Conservation (phyloP, 2,113 vertebrate genomes). For the Raphicerus campestris region DNA sequence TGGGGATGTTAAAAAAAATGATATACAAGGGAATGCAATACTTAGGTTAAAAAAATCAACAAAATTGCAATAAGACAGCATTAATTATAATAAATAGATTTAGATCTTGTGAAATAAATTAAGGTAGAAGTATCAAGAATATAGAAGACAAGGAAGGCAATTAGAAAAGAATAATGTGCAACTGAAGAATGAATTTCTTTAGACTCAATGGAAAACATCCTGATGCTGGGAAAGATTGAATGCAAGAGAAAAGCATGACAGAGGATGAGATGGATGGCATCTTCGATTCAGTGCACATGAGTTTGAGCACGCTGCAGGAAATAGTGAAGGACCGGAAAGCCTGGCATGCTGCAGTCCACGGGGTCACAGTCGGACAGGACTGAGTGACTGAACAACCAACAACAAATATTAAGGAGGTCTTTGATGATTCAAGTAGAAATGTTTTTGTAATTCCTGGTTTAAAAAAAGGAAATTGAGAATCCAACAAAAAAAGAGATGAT, state of each 20-base stretch:
- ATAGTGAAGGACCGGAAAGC: fast-evolving
- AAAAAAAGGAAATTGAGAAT: not conserved
- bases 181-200: not conserved
- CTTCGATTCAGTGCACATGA: not conserved
- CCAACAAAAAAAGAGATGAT: not conserved
- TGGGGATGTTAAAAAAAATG: not conserved
- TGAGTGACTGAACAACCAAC: not conserved
- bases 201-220: not conserved
- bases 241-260: not conserved
- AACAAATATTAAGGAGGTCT: not conserved
- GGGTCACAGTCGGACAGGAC: not conserved
- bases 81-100: not conserved
- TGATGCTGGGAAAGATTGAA: not conserved
- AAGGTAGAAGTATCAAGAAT: not conserved
- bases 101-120: not conserved
- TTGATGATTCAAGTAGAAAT: not conserved
- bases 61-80: not conserved
- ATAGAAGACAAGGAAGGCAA: not conserved
- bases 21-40: not conserved
- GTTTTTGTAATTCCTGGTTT: not conserved
- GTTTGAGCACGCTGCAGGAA: not conserved
- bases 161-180: not conserved
- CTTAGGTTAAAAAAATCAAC: not conserved
- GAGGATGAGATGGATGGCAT: not conserved
- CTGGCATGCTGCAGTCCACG: not conserved